Evolutionary conservation across 2,797 vertebrate genomes (phyloP).

Genomic region (Capromys pilorides): DNA sequence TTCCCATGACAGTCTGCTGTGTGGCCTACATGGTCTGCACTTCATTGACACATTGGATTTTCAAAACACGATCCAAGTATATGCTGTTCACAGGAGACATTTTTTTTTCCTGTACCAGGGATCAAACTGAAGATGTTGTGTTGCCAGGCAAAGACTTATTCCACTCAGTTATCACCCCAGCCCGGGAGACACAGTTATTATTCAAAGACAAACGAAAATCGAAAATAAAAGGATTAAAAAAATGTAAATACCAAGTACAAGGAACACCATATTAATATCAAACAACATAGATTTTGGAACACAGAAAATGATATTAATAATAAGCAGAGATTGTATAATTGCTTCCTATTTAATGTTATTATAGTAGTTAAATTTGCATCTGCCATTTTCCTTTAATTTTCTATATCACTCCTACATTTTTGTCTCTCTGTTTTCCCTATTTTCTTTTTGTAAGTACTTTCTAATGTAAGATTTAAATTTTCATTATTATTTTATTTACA

Average conservation of each 20-base stretch:
- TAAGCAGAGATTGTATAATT: background rate
- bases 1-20: background rate
- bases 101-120: background rate
- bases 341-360: background rate
- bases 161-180: no score
- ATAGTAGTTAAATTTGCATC: background rate
- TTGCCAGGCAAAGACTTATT: no score
- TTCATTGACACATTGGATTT: background rate
- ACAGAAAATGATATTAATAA: background rate
- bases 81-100: background rate
- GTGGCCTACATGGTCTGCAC: background rate
- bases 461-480: background rate
- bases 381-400: background rate
- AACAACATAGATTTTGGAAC: background rate
- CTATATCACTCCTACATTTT: background rate
- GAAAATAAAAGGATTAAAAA: background rate
- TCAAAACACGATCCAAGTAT: background rate
- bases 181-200: background rate
- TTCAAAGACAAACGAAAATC: background rate
- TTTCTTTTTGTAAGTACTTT: slow-evolving; percentile 5
- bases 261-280: background rate
- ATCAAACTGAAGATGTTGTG: no score
- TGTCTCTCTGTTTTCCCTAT: background rate
- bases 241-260: background rate
- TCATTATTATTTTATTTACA: background rate